Percentiles rank a stretch among this genome's conserved stretches.
Conservation (phyloP, 1,140 invertebrate species). For the Lasioglossum albipes region DNA sequence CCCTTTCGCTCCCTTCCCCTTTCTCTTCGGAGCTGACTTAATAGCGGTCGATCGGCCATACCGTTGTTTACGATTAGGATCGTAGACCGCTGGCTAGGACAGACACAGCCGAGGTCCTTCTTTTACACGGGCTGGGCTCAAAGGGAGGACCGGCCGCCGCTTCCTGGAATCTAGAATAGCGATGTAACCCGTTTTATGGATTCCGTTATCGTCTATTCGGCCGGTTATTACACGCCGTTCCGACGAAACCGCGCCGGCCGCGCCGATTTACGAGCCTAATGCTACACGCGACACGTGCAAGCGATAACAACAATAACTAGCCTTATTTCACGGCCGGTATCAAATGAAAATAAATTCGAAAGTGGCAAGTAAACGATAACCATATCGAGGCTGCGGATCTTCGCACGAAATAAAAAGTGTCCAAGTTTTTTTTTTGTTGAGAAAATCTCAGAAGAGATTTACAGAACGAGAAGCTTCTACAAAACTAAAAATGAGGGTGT, state of each 20-base stretch:
- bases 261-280: slow-evolving; percentile 26
- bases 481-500: too few species aligned
- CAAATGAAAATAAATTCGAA: too few species aligned
- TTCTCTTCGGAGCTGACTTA: slow-evolving; percentile 13
- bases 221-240: slow-evolving; percentile 39
- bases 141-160: background rate
- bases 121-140: background rate
- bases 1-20: slow-evolving; percentile 5
- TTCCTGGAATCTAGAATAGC: slow-evolving; percentile 37
- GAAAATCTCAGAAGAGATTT: too few species aligned
- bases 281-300: background rate
- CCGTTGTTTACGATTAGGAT: slow-evolving; percentile 49
- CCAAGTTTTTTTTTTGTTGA: too few species aligned
- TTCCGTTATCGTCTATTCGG: slow-evolving; percentile 42
- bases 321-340: too few species aligned
- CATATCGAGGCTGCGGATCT: too few species aligned
- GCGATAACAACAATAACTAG: background rate
- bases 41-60: slow-evolving; percentile 40
- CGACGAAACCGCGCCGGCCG: slow-evolving; percentile 11
- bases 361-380: too few species aligned
- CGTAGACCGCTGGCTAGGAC: slow-evolving; percentile 6
- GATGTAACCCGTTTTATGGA: slow-evolving; percentile 47
- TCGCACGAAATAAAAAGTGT: too few species aligned
- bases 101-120: background rate
- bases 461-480: too few species aligned